These are phyloP conservation scores for Phlogophora meticulosa DNA, from an alignment of 2,888 invertebrate species.

Conservation along the genomic window DNA sequence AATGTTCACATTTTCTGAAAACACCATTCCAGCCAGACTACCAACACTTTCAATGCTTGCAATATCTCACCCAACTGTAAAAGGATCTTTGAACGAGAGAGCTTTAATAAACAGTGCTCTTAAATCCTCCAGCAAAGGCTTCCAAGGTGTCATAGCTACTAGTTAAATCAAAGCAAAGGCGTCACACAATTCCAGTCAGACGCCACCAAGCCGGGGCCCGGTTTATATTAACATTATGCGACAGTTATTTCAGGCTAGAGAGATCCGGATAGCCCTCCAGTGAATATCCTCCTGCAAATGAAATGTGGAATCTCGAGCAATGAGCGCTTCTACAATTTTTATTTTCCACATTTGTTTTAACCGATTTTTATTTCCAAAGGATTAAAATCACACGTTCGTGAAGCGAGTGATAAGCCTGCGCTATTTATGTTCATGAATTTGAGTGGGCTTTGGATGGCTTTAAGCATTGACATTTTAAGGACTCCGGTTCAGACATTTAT, in stretches of 20 bases:
- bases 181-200: conserved; percentile 70
- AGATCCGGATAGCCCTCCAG: conserved; percentile 80
- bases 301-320: conserved; percentile 75
- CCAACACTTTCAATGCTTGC: conserved; percentile 24
- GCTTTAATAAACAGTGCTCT: conserved; percentile 59
- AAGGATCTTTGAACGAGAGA: conserved; percentile 43
- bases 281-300: conserved; percentile 80
- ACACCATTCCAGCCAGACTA: conserved; percentile 8
- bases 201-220: conserved; percentile 66
- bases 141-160: conserved; percentile 59
- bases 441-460: conserved; percentile 42
- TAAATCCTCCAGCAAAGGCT: conserved; percentile 52
- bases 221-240: conserved; percentile 85
- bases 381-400: conserved; percentile 52
- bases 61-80: conserved; percentile 30
- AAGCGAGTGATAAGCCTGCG: conserved; percentile 37
- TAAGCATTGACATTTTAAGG: conserved; percentile 54
- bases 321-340: conserved; percentile 46
- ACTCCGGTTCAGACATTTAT: conserved; percentile 52
- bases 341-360: conserved; percentile 47
- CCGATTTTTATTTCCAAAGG: conserved; percentile 42
- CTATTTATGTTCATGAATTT: conserved; percentile 48
- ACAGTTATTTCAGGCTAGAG: conserved; percentile 86
- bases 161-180: conserved; percentile 63
- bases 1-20: conserved; percentile 33